Evolutionary conservation across 2,888 invertebrate species (phyloP).

Genomic region (Drosophila cognata): DNA sequence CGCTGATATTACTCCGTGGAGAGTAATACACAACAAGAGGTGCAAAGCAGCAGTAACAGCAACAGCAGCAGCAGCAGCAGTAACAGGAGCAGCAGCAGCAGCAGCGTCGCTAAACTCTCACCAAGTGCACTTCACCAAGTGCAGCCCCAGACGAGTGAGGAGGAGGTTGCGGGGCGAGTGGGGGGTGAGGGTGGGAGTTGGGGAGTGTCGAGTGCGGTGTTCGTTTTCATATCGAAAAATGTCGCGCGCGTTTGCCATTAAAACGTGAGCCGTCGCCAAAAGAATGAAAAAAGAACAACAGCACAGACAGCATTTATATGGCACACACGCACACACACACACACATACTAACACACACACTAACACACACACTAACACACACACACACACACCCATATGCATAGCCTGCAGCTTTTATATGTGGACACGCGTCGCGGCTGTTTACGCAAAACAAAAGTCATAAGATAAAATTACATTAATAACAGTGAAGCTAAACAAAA

Average conservation of each 20-base stretch:
- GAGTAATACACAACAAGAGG: conserved; percentile 58
- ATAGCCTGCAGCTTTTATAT: conserved; percentile 38
- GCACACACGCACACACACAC: conserved; percentile 25
- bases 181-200: background rate
- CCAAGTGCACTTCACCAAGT: conserved; percentile 54
- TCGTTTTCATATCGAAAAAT: conserved; percentile 57
- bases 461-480: conserved; percentile 81
- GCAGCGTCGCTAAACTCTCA: conserved; percentile 30
- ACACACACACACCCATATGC: conserved; percentile 16
- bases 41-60: conserved; percentile 3
- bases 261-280: conserved; percentile 57
- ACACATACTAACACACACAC: conserved; percentile 14
- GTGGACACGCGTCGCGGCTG: conserved; percentile 63
- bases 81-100: conserved; percentile 1
- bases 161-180: background rate
- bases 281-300: conserved; percentile 30
- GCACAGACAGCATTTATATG: conserved; percentile 45
- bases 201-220: background rate
- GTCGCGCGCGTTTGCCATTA: conserved; percentile 72
- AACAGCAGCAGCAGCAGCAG: conserved; percentile 3
- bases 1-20: conserved; percentile 77
- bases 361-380: conserved; percentile 16
- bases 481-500: conserved; percentile 45
- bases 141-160: conserved; percentile 29
- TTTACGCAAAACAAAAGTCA: conserved; percentile 76